These are phyloP conservation scores for Carettochelys insculpta DNA, from an alignment of 2,113 vertebrate species.

Conservation along the genomic window DNA sequence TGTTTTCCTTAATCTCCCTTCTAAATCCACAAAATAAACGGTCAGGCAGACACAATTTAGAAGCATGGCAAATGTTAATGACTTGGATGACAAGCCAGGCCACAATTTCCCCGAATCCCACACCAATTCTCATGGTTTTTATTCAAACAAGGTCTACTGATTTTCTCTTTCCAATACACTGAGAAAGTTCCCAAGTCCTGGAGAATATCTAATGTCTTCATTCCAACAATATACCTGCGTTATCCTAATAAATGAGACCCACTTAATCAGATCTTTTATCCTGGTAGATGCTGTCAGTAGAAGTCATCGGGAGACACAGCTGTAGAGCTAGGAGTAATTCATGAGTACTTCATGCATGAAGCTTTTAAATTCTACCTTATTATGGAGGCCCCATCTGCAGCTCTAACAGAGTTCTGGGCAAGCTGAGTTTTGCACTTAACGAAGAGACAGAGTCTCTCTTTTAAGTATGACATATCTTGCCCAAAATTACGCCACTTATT, in stretches of 20 bases:
- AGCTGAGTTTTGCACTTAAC: fast-evolving
- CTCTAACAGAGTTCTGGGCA: not conserved
- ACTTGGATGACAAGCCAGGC: not conserved
- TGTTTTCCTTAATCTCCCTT: not conserved
- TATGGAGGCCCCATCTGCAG: fast-evolving
- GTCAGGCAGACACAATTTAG: not conserved
- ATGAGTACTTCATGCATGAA: not conserved
- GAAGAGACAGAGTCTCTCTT: not conserved
- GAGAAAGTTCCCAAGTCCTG: fast-evolving
- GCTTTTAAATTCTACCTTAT: not conserved
- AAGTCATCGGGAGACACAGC: fast-evolving
- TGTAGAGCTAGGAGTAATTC: not conserved
- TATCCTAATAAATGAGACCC: not conserved
- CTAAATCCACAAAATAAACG: not conserved
- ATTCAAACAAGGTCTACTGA: not conserved
- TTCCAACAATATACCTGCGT: not conserved
- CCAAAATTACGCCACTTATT: not conserved
- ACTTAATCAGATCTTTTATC: not conserved
- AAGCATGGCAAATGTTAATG: not conserved
- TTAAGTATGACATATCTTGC: not conserved
- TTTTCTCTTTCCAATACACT: not conserved
- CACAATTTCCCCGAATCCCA: not conserved
- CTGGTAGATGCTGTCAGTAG: not conserved
- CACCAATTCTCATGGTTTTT: not conserved
- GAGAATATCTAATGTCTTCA: not conserved